Evolutionary conservation across 2,888 invertebrate genomes (phyloP), one percentile per base, ranked within the genome.

Genomic region (Philhelius pedissequus): DNA sequence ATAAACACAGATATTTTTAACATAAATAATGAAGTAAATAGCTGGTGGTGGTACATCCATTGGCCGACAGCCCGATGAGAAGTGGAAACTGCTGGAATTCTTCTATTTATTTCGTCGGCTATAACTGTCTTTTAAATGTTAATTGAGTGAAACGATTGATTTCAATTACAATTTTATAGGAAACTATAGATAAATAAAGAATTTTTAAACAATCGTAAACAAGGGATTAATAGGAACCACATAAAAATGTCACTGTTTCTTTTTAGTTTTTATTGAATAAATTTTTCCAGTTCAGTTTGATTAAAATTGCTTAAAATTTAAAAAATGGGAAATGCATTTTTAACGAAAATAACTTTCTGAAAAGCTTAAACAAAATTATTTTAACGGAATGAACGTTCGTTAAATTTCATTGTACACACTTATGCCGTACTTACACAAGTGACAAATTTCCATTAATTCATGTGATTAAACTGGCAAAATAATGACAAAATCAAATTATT

Each of bases 21-120:
- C 78, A 78, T 83, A 78, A 83, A 83, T 83, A 38, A 56, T 43
- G 32, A 56, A 40, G 73, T 64, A 73, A 78, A 78, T 78, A 64
- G 62, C 40, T 15, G 48, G 1, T 48, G 40, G 11, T 20, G 45
- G 3, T 58, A 20, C 62, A 52, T 76, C 71, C 43, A 18, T 9
- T 1, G 2, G 13, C 35, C n/a, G 2, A 38, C 5, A 4, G n/a
- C n/a, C n/a, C n/a, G n/a, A n/a, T n/a, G n/a, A n/a, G n/a, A n/a
- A n/a, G n/a, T n/a, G n/a, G n/a, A n/a, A 66, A 76, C 76, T 64
- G 82, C 74, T 74, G 25, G 52, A 40, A 69, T 74, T 83, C 50
- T 62, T 62, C 18, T 9, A 9, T 58, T 58, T 22, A 58, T 62
- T 50, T 58, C 62, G 13, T 58, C 62, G 13, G 62, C 20, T 62